Percentiles rank a stretch among this genome's conserved stretches.
These are phyloP conservation scores for Lissocephala sabroskyi DNA, from an alignment of 2,888 invertebrate species.

Conservation along the genomic window DNA sequence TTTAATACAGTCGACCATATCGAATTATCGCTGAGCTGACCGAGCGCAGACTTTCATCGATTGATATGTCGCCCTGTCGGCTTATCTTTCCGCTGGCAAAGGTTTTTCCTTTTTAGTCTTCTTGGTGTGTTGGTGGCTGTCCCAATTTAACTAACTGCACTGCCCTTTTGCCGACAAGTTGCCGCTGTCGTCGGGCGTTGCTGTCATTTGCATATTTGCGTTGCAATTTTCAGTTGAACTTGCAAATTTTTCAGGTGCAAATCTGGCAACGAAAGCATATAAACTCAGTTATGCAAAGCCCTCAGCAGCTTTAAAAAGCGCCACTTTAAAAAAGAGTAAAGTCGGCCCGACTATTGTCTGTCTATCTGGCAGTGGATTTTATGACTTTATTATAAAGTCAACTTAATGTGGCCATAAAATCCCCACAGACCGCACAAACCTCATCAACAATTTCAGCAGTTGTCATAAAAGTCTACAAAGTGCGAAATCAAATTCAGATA, in stretches of 20 bases:
- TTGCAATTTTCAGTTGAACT: slow-evolving; percentile 51
- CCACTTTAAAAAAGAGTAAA: neutral
- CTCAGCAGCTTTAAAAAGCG: neutral
- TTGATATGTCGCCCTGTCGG: too few species aligned
- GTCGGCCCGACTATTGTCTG: neutral
- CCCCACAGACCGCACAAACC: too few species aligned
- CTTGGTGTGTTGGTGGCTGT: neutral
- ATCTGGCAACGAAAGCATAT: slow-evolving; percentile 52
- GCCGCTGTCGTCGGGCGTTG: slow-evolving; percentile 1
- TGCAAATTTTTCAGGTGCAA: slow-evolving; percentile 56
- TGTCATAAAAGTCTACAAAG: too few species aligned
- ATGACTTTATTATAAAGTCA: slow-evolving; percentile 39
- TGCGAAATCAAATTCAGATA: too few species aligned
- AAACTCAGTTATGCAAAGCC: slow-evolving; percentile 8
- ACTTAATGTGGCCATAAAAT: slow-evolving; percentile 29
- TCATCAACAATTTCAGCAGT: too few species aligned
- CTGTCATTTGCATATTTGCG: slow-evolving; percentile 54
- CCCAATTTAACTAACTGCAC: slow-evolving; percentile 17
- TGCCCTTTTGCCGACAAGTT: slow-evolving; percentile 3
- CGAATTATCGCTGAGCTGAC: too few species aligned
- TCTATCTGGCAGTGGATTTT: too few species aligned
- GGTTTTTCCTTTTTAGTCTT: neutral
- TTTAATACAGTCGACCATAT: too few species aligned
- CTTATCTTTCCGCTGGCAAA: too few species aligned
- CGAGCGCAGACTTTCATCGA: too few species aligned